Evolutionary conservation across 2,113 vertebrate species (phyloP), one percentile per base, ranked within the genome.

Genomic region (Erpornis zantholeuca): DNA sequence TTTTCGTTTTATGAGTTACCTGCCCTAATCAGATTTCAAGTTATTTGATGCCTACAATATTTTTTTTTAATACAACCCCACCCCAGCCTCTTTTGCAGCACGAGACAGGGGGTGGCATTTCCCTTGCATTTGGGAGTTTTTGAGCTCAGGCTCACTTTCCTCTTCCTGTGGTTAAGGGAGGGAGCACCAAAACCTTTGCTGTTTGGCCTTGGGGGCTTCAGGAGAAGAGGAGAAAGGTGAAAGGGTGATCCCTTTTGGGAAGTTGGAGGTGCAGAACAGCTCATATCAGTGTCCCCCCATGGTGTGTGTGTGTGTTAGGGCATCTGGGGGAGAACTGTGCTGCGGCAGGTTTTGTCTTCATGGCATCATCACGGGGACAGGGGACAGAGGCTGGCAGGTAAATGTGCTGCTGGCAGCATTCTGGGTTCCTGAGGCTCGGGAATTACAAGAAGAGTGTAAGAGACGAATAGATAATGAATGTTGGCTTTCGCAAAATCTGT

Each of bases 351-450:
- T 90, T 78, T 81, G 38, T 70, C 23, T 86, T 73, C 38, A 27
- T 68, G 63, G 21, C 50, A 15, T 42, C 2, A 3, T 23, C 59
- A 2, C 23, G 50, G 52, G 68, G 82, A 9, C 27, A 25, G 65
- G 56, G 83, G 65, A 29, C 70, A 79, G 53, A 66, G 50, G 47
- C 59, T 5, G 14, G 12, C 7, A 6, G 44, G 40, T 47, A 57
- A 84, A 53, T 44, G 38, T 2, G 2, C 36, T 57, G 47, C 70
- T 82, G 60, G 23, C 3, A 8, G 25, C 0, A 0, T 53, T 68
- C 64, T 3, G 4, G 63, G 38, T 71, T 60, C 76, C 24, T 31
- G 56, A 86, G 45, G 11, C 45, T 68, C 25, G 2, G 1, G 45
- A 23, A 22, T 40, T 86, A 2, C 40, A 84, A 66, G 25, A 24